Evolutionary conservation across 2,113 vertebrate genomes (phyloP).

Genomic region (Callaeas wilsoni): DNA sequence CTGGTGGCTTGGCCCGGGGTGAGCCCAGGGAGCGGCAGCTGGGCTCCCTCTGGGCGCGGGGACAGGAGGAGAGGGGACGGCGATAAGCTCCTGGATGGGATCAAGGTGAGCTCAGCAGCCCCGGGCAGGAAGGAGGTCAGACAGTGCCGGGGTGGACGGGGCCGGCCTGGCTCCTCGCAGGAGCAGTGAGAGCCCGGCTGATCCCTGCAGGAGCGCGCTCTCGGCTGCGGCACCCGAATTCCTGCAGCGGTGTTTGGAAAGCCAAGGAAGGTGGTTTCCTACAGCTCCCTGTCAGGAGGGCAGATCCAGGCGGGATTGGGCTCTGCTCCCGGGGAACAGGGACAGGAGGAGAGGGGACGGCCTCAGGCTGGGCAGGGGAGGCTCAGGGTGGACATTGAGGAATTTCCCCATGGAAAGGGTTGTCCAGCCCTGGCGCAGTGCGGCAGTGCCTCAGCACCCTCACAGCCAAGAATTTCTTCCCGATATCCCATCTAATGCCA

Average conservation of each 20-base stretch:
- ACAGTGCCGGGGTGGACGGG: background rate
- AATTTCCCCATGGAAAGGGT: background rate
- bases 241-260: rapidly evolving
- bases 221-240: no score
- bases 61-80: background rate
- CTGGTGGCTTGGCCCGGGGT: rapidly evolving
- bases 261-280: background rate
- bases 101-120: background rate
- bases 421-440: background rate
- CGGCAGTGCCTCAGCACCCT: background rate
- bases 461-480: background rate
- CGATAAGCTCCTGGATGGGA: background rate
- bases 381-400: rapidly evolving
- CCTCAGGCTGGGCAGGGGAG: background rate
- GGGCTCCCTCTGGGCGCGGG: background rate
- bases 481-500: rapidly evolving
- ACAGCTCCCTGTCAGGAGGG: background rate
- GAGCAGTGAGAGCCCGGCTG: background rate
- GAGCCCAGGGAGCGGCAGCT: background rate
- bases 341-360: background rate
- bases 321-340: background rate
- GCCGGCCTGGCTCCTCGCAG: rapidly evolving
- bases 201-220: no score
- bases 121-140: background rate
- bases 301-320: rapidly evolving